Base-by-base conservation (phyloP, 2,888 invertebrate genomes). In the Selenia dentaria region DNA sequence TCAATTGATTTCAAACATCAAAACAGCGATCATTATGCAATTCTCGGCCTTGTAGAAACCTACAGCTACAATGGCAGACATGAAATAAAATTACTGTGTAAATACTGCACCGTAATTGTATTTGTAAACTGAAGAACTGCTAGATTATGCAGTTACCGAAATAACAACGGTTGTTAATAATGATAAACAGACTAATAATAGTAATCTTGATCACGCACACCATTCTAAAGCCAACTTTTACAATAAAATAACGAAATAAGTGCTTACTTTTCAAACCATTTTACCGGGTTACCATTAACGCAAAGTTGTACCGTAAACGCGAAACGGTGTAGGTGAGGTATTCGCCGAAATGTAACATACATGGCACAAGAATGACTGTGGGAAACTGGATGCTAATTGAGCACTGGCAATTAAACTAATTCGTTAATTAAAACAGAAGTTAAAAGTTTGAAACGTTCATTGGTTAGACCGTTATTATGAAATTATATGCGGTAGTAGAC, bases 241-340 rank as follows among this genome's bases (percentile, higher is more conserved):
- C 49, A 14, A 43, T 35, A 16, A 3, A 51, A 49, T 34, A 43
- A 29, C 39, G 35, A 39, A 37, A 48, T 37, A 35, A 50, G 18
- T 16, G 27, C 27, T 33, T 35, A n/a, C n/a, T n/a, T n/a, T n/a
- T n/a, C n/a, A 31, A 46, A 36, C 34, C 24, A 43, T 48, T 42
- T 37, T 28, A 40, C 25, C 37, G 18, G 25, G 31, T 33, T 58
- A 59, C 72, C 64, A 61, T 66, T 70, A 70, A 40, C 36, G 51
- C 25, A 41, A 35, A 43, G 45, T 57, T 32, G 39, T 56, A 53
- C 57, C 54, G 51, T 63, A 65, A 62, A 64, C 58, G 60, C 57
- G 25, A 62, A 62, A 62, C 44, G 57, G 54, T 62, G 62, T 54
- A 56, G 34, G 39, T 46, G 34, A 25, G 25, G 31, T 49, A 62